A percentile compares a stretch with the other conserved stretches of the same genome.
phyloP scores from a whole-genome alignment of 2,113 vertebrate genomes.

The Pachycephala philippinensis region DNA sequence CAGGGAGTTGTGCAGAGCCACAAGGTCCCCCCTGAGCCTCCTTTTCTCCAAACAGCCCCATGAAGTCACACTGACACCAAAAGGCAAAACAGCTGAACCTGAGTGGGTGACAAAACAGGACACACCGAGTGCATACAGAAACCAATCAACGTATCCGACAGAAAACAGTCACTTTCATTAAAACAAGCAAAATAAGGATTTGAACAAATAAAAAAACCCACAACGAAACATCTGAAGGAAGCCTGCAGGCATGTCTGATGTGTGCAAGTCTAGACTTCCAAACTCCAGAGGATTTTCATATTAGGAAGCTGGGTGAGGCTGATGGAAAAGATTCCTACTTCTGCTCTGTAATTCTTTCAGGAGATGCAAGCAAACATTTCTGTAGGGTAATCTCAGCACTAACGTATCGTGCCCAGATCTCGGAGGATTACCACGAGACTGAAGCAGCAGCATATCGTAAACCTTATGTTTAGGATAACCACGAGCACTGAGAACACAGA shows the following conservation, averaged over 20 bases:
- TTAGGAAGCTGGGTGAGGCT: neutral
- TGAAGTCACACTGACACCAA: neutral
- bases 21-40: neutral
- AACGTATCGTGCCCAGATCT: neutral
- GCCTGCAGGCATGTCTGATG: neutral
- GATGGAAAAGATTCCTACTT: neutral
- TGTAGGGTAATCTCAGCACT: neutral
- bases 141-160: neutral
- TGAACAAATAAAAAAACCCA: neutral
- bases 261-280: neutral
- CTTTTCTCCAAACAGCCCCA: neutral
- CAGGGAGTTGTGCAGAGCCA: neutral
- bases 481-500: neutral
- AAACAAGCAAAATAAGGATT: neutral
- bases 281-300: neutral
- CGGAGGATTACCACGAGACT: neutral
- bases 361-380: neutral
- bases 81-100: neutral
- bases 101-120: neutral
- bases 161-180: neutral
- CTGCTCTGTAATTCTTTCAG: neutral
- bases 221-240: neutral
- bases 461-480: neutral
- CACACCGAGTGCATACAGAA: rapidly evolving
- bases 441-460: neutral